These are phyloP conservation scores for Nothura maculosa DNA, from an alignment of 2,797 vertebrate genomes.

Conservation along the genomic window DNA sequence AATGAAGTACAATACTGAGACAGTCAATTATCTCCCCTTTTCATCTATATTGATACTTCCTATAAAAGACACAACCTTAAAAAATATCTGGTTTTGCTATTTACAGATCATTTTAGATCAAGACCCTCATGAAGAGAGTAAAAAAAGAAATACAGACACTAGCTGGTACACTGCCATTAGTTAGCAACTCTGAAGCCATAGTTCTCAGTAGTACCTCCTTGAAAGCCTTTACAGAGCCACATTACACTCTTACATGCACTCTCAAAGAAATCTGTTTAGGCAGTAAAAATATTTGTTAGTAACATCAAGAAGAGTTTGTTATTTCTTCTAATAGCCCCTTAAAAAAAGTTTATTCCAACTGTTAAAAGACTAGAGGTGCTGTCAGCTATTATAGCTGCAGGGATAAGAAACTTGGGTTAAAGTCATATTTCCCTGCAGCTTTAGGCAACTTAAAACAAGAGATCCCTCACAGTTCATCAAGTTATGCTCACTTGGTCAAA, in stretches of 20 bases:
- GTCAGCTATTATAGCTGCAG: not conserved
- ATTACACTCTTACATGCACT: not conserved
- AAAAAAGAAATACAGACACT: rapidly evolving
- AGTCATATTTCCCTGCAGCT: not conserved
- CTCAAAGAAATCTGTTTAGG: not conserved
- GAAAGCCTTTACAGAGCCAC: not conserved
- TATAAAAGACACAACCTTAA: not conserved
- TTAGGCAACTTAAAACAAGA: too few species aligned
- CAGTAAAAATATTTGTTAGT: not conserved
- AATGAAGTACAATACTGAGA: not conserved
- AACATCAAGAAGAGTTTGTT: not conserved
- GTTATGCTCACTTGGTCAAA: not conserved
- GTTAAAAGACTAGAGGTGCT: not conserved
- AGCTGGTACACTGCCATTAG: not conserved
- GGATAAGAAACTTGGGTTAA: not conserved
- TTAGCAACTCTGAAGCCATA: not conserved
- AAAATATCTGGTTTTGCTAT: not conserved
- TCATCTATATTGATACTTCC: not conserved
- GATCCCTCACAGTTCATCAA: not conserved
- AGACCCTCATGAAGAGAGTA: not conserved
- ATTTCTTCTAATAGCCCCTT: not conserved
- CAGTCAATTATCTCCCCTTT: not conserved
- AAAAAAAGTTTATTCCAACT: not conserved
- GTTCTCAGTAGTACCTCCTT: not conserved
- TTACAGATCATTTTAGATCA: not conserved